These are phyloP conservation scores for Amphibalanus amphitrite DNA, from an alignment of 1,140 invertebrate species.

Conservation along the genomic window DNA sequence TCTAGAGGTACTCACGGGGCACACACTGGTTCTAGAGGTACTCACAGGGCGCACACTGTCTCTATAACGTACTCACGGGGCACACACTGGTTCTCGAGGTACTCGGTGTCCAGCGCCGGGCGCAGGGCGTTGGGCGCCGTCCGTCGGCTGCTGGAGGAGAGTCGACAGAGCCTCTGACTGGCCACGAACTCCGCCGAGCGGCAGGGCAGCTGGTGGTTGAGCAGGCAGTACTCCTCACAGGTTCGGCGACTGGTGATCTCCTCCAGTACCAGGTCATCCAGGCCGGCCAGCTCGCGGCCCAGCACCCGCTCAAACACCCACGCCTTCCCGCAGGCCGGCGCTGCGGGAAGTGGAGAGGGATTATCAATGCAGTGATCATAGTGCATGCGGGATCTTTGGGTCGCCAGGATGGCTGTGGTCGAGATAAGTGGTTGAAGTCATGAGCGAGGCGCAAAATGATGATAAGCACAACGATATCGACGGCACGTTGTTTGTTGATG, in stretches of 20 bases:
- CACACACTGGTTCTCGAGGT: slow-evolving; percentile 28
- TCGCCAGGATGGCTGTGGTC: too few relatives aligned
- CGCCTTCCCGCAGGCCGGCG: slow-evolving; percentile 20
- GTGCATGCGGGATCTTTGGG: too few relatives aligned
- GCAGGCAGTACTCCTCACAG: slow-evolving; percentile 28
- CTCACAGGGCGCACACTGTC: slow-evolving; percentile 30
- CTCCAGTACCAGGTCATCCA: slow-evolving; percentile 23
- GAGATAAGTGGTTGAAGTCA: background rate
- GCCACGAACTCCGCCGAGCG: slow-evolving; percentile 23
- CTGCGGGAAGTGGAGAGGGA: too few relatives aligned
- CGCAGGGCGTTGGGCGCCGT: slow-evolving; percentile 23
- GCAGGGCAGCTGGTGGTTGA: slow-evolving; percentile 23
- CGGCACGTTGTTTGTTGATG: too few relatives aligned
- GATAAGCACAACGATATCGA: background rate
- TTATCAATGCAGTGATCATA: too few relatives aligned
- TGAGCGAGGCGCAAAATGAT: background rate
- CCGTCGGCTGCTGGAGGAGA: slow-evolving; percentile 25
- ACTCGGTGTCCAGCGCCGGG: slow-evolving; percentile 25
- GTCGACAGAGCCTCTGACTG: slow-evolving; percentile 23
- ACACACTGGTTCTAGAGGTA: too few relatives aligned
- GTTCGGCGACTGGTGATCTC: slow-evolving; percentile 22
- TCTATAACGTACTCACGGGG: too few relatives aligned
- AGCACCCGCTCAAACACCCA: slow-evolving; percentile 29
- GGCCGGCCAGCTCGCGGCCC: slow-evolving; percentile 27
- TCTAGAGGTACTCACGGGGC: too few relatives aligned